phyloP scores from a whole-genome alignment of 2,888 invertebrate genomes.

The Entomobrya proxima region DNA sequence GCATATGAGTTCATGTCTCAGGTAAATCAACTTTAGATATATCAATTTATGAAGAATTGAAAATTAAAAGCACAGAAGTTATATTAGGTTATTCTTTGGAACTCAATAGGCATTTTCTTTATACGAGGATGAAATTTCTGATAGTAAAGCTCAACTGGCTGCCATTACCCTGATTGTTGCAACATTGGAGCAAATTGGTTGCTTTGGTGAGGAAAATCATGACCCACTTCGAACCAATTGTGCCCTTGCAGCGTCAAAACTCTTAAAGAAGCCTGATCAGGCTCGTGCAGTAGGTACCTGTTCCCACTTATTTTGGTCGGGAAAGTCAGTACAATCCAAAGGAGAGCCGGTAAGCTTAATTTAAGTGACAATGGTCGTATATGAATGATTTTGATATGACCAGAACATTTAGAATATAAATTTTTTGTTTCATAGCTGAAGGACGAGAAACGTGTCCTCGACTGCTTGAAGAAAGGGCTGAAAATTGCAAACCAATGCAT shows the following conservation, averaged over 20 bases:
- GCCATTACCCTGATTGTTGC: conserved; percentile 97
- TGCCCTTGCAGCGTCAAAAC: conserved; percentile 95
- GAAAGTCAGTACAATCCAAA: conserved; percentile 80
- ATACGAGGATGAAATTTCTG: conserved; percentile 98
- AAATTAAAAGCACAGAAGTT: too few relatives aligned
- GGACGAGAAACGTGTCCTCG: conserved; percentile 93
- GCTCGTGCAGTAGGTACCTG: conserved; percentile 95
- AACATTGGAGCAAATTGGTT: conserved; percentile 95
- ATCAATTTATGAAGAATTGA: background rate
- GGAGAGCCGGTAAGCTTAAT: conserved; percentile 78
- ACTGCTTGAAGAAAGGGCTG: conserved; percentile 96
- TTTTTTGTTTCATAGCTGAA: conserved; percentile 82
- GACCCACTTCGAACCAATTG: conserved; percentile 97
- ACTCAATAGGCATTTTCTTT: conserved; percentile 91
- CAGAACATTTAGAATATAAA: background rate
- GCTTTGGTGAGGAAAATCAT: conserved; percentile 97
- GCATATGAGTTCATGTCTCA: conserved; percentile 99
- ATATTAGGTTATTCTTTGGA: too few relatives aligned
- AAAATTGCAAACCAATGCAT: conserved; percentile 98
- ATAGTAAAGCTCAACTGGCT: conserved; percentile 96
- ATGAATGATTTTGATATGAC: background rate
- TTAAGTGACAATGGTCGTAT: background rate
- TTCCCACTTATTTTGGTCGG: conserved; percentile 98
- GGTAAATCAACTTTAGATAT: conserved; percentile 77
- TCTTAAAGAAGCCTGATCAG: conserved; percentile 98